These are phyloP conservation scores for Cyprinodon tularosa DNA, from an alignment of 2,113 vertebrate species.

Conservation along the genomic window DNA sequence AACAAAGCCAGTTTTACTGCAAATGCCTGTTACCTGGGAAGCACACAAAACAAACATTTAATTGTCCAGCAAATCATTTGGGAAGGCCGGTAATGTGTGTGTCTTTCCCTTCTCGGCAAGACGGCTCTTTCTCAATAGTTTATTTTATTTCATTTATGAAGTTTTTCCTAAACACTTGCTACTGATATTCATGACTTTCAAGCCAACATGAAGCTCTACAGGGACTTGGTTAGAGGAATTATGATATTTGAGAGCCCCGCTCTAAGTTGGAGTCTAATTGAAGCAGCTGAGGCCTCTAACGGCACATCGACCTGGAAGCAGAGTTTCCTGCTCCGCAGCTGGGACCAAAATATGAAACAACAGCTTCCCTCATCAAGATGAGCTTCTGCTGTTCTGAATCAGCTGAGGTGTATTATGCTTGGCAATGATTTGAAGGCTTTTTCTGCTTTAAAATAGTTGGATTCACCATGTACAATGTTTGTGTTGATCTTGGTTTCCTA, in stretches of 20 bases:
- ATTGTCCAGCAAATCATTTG: neutral
- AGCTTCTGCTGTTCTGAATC: neutral
- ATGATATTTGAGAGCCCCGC: slow-evolving; percentile 7
- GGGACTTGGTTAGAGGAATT: neutral
- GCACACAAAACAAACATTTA: neutral
- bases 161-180: neutral
- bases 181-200: neutral
- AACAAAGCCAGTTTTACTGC: neutral
- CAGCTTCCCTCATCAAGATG: neutral
- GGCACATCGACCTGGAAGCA: neutral
- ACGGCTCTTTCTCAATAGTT: neutral
- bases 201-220: neutral
- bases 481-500: neutral
- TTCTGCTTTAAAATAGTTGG: slow-evolving; percentile 3
- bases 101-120: neutral
- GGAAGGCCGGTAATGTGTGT: neutral
- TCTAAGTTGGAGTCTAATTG: slow-evolving; percentile 16
- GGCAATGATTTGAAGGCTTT: neutral
- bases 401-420: slow-evolving; percentile 3
- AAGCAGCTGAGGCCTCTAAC: slow-evolving; percentile 4
- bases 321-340: neutral
- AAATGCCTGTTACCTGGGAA: neutral
- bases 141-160: neutral
- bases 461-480: neutral
- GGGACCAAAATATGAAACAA: neutral